Percentiles rank a stretch among this genome's conserved stretches.
phyloP scores from a whole-genome alignment of 2,113 vertebrate genomes.

The Polypterus senegalus region DNA sequence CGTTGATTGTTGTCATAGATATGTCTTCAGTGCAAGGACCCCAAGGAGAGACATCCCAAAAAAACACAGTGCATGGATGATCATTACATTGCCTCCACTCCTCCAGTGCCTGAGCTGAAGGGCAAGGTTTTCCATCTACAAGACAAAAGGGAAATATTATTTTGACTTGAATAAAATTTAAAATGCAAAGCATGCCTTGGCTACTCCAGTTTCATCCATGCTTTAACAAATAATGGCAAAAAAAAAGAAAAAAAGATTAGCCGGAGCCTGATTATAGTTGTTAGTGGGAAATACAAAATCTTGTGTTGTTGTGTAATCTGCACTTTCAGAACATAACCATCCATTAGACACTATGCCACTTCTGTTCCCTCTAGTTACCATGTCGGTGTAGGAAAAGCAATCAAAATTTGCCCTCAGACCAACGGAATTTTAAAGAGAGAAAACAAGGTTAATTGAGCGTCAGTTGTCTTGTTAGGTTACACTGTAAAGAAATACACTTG shows the following conservation, averaged over 20 bases:
- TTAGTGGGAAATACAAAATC: too few species aligned
- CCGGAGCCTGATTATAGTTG: too few species aligned
- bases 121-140: conserved; percentile 70
- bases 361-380: too few species aligned
- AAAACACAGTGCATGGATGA: conserved; percentile 63
- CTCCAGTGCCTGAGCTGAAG: conserved; percentile 57
- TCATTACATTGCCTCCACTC: conserved; percentile 75
- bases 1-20: conserved; percentile 41
- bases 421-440: conserved; percentile 27
- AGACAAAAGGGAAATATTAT: not conserved
- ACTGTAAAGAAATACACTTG: conserved; percentile 15
- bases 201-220: too few species aligned
- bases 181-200: too few species aligned
- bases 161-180: too few species aligned
- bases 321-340: too few species aligned
- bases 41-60: conserved; percentile 79
- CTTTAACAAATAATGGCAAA: too few species aligned
- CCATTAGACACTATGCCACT: too few species aligned
- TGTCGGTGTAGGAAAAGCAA: not conserved
- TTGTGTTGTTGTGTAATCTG: too few species aligned
- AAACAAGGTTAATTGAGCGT: conserved; percentile 22
- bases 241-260: too few species aligned
- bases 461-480: conserved; percentile 15
- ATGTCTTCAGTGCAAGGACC: conserved; percentile 58
- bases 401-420: conserved; percentile 10